Evolutionary conservation across 2,113 vertebrate species (phyloP).

Genomic region (Leuciscus idus): DNA sequence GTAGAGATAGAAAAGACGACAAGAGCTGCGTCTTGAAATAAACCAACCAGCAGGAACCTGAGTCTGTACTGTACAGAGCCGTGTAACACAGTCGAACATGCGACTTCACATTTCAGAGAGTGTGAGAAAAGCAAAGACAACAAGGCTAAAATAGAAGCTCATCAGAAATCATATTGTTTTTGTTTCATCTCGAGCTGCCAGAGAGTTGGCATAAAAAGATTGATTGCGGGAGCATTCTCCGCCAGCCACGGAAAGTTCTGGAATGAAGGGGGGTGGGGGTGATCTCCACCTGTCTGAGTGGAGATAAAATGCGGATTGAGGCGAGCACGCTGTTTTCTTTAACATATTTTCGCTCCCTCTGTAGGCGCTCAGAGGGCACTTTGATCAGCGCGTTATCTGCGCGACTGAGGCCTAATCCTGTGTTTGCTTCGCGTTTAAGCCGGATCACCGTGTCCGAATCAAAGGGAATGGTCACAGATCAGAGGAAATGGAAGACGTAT

Average conservation of each 20-base stretch:
- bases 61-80: slow-evolving; percentile 2
- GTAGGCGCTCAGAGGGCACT: slow-evolving; percentile 74
- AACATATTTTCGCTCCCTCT: slow-evolving; percentile 74
- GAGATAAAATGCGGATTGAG: slow-evolving; percentile 71
- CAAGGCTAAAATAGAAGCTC: slow-evolving; percentile 55
- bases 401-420: slow-evolving; percentile 77
- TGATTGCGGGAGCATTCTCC: slow-evolving; percentile 68
- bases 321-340: slow-evolving; percentile 66
- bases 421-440: slow-evolving; percentile 81
- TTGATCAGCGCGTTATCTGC: slow-evolving; percentile 80
- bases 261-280: slow-evolving; percentile 72
- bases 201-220: slow-evolving; percentile 59
- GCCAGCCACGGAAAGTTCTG: slow-evolving; percentile 65
- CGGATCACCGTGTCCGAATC: slow-evolving; percentile 78
- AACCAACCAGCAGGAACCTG: slow-evolving; percentile 17
- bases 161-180: slow-evolving; percentile 63
- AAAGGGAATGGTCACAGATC: slow-evolving; percentile 74
- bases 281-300: slow-evolving; percentile 67
- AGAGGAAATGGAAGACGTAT: slow-evolving; percentile 66
- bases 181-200: slow-evolving; percentile 58
- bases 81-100: slow-evolving; percentile 11
- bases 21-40: slow-evolving; percentile 37
- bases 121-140: slow-evolving; percentile 47
- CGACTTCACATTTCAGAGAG: slow-evolving; percentile 44
- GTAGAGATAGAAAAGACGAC: slow-evolving; percentile 25